phyloP scores from a whole-genome alignment of 2,113 vertebrate species.

The Hepsetus odoe region DNA sequence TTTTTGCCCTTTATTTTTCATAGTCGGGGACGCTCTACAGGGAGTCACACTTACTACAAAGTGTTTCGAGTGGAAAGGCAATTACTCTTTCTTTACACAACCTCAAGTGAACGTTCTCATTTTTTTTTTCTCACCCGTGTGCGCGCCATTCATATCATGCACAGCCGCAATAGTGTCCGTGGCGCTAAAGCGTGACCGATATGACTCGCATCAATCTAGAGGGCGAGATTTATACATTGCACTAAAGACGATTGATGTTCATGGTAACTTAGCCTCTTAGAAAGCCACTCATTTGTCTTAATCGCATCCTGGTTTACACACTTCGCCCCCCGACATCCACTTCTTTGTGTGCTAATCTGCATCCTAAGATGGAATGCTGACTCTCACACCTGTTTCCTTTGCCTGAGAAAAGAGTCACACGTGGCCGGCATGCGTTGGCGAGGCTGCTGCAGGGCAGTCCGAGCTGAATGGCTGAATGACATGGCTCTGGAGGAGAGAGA shows the following conservation, averaged over 20 bases:
- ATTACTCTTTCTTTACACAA: slow-evolving; percentile 52
- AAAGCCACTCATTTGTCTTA: background rate
- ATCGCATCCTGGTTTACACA: background rate
- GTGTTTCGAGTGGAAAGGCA: slow-evolving; percentile 64
- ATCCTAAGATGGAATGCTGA: background rate
- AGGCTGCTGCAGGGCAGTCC: background rate
- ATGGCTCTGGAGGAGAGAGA: background rate
- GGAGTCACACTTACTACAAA: slow-evolving; percentile 47
- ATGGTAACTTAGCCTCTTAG: background rate
- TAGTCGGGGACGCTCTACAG: slow-evolving; percentile 47
- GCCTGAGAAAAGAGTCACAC: background rate
- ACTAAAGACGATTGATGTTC: background rate
- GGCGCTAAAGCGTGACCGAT: slow-evolving; percentile 42
- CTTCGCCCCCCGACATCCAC: background rate
- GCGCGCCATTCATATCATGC: slow-evolving; percentile 54
- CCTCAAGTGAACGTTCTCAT: slow-evolving; percentile 46
- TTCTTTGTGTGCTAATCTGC: background rate
- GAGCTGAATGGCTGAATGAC: background rate
- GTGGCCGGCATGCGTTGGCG: background rate
- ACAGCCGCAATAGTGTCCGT: slow-evolving; percentile 28
- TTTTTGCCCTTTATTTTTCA: slow-evolving; percentile 54
- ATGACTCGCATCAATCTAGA: slow-evolving; percentile 60
- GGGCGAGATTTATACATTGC: slow-evolving; percentile 47
- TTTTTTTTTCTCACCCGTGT: slow-evolving; percentile 60
- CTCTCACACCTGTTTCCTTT: background rate